Evolutionary conservation across 1,140 invertebrate species (phyloP), one percentile per base, ranked within the genome.

Genomic region (Bombus waltoni): DNA sequence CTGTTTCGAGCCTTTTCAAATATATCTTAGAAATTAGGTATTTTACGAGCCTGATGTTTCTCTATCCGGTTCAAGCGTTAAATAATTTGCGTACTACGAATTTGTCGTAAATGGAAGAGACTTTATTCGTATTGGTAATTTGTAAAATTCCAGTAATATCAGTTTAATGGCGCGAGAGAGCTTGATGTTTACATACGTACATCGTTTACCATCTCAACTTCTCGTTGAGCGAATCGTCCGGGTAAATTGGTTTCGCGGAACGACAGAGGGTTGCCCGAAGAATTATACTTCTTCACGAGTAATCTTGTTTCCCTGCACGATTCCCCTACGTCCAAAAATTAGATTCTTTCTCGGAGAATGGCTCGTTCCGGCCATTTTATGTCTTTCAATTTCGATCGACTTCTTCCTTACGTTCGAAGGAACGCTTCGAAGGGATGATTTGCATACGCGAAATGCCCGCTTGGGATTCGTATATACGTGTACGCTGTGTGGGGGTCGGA

Each of bases 351-450:
- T 62, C 28, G 62, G 4, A 32, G n/a, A 35, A 35, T 35, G 6
- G 15, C n/a, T 25, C 47, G 42, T 47, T 28, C 15, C 15, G 11
- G 72, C 47, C 32, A 28, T 57, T 38, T 76, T 76, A 76, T 28
- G 74, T 76, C 32, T 76, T 76, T 40, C 53, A 76, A 76, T 76
- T 76, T 40, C 53, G 47, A 76, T 53, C 74, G 53, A 76, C 47
- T 38, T 15, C 9, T 32, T 75, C 10, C 73, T 47, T 38, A 57
- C 18, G 47, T 25, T 57, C 22, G 15, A 18, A 9, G 72, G 3
- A 25, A 57, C 4, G 32, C 28, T 25, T 35, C n/a, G 10, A 11
- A 8, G 28, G 22, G 32, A 32, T n/a, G 40, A 53, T 53, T 25
- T 75, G 11, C 42, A 53, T 53, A 25, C 42, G 4, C n/a, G 32